A percentile compares a stretch with the other conserved stretches of the same genome.
phyloP scores from a whole-genome alignment of 2,888 invertebrate species.

The Drosophila prostipennis region DNA sequence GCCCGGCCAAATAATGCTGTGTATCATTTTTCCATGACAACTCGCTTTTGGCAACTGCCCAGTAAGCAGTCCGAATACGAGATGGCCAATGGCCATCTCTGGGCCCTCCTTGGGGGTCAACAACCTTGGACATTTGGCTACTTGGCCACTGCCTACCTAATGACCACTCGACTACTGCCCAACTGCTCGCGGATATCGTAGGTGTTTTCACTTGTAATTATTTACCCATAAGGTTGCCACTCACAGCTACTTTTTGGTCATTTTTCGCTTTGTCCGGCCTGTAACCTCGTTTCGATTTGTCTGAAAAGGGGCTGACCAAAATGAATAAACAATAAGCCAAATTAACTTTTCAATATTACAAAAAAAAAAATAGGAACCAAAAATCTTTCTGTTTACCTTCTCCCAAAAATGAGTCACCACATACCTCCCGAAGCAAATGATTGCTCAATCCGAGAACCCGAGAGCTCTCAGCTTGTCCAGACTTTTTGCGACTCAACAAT shows the following conservation, averaged over 20 bases:
- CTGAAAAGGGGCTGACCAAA: conserved; percentile 38
- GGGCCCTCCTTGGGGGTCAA: conserved; percentile 49
- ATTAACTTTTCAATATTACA: conserved; percentile 58
- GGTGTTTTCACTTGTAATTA: conserved; percentile 78
- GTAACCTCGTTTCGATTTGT: conserved; percentile 26
- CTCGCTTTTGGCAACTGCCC: conserved; percentile 56
- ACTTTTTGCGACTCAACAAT: conserved; percentile 19
- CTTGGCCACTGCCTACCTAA: conserved; percentile 35
- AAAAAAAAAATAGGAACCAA: conserved; percentile 13
- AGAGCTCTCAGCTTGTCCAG: conserved; percentile 14
- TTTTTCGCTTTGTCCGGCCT: conserved; percentile 24
- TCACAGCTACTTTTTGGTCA: conserved; percentile 24
- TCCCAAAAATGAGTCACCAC: conserved; percentile 24
- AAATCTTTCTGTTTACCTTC: conserved; percentile 28
- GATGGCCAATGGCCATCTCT: conserved; percentile 40
- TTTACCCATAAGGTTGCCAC: conserved; percentile 68
- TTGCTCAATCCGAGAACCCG: conserved; percentile 24
- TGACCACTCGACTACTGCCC: conserved; percentile 20
- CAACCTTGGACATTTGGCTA: conserved; percentile 46
- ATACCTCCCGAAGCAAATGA: not conserved
- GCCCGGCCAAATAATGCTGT: conserved; percentile 33
- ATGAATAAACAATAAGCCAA: conserved; percentile 68
- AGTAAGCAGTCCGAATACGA: conserved; percentile 42
- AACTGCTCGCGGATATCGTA: conserved; percentile 51
- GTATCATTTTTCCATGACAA: conserved; percentile 65